These are phyloP conservation scores for Drosophila mayaguana DNA, from an alignment of 2,888 invertebrate genomes.

Conservation along the genomic window DNA sequence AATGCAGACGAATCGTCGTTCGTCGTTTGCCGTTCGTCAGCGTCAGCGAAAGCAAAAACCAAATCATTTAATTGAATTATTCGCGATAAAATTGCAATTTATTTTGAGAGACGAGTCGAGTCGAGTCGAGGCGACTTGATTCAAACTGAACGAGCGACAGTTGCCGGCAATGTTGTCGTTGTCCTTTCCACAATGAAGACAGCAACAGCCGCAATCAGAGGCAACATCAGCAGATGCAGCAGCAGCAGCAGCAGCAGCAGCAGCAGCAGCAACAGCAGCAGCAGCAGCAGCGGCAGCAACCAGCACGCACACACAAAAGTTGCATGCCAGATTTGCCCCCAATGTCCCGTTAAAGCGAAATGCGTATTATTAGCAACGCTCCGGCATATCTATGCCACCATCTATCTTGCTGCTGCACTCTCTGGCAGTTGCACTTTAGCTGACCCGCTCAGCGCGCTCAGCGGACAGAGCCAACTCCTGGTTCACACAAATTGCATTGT, in stretches of 20 bases:
- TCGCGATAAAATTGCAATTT: conserved; percentile 71
- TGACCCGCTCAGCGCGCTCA: conserved; percentile 7
- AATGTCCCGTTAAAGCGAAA: conserved; percentile 66
- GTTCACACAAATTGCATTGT: conserved; percentile 37
- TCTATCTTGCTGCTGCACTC: conserved; percentile 45
- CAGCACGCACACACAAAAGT: conserved; percentile 26
- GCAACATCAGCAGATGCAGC: conserved; percentile 34
- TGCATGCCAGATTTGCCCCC: conserved; percentile 65
- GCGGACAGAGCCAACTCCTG: background rate
- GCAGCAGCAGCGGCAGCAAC: conserved; percentile 1
- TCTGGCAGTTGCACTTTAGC: conserved; percentile 20
- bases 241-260: conserved; percentile 16
- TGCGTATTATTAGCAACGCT: conserved; percentile 64
- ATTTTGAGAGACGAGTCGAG: conserved; percentile 36
- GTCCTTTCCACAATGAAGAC: conserved; percentile 56
- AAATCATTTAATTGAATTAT: conserved; percentile 73
- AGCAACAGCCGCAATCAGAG: conserved; percentile 52
- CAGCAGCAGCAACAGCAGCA: conserved; percentile 4
- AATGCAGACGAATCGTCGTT: conserved; percentile 43
- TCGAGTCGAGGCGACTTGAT: background rate
- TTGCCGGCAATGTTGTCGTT: conserved; percentile 32
- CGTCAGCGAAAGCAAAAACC: conserved; percentile 28
- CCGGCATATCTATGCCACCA: conserved; percentile 60
- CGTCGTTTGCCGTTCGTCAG: conserved; percentile 44
- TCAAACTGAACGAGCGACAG: conserved; percentile 3